Conservation (phyloP, 2,797 vertebrate species). For the Halcyon leucocephala region DNA sequence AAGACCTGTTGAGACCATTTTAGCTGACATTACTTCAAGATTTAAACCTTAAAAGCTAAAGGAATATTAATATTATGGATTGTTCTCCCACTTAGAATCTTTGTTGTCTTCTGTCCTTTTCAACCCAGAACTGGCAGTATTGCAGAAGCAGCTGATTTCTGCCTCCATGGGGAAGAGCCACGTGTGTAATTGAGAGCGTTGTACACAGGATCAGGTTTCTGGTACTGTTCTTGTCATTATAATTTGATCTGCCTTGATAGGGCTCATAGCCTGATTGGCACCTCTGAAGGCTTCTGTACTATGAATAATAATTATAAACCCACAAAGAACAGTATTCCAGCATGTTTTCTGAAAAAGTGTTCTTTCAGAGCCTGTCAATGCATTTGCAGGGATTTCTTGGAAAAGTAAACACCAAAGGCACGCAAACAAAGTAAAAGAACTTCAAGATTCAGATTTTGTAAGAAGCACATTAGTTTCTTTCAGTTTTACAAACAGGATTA, state of each 20-base stretch:
- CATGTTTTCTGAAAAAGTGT: background rate
- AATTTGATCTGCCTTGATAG: background rate
- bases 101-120: background rate
- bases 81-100: background rate
- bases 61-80: background rate
- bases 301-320: background rate
- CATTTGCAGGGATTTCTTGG: background rate
- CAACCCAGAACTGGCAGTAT: background rate
- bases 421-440: background rate
- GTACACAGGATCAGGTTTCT: background rate
- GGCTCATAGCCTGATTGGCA: background rate
- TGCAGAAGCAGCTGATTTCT: background rate
- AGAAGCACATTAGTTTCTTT: constrained; percentile 37
- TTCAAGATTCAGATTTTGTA: constrained; percentile 42
- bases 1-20: background rate
- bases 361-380: background rate
- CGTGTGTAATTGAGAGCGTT: background rate
- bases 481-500: constrained; percentile 72
- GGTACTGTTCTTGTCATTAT: background rate
- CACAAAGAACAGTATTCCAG: background rate
- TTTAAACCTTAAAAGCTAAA: background rate
- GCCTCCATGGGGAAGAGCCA: background rate
- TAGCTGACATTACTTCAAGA: background rate
- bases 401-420: background rate
- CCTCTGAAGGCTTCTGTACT: background rate